Evolutionary conservation across 2,797 vertebrate genomes (phyloP).

Genomic region (Spizella passerina): DNA sequence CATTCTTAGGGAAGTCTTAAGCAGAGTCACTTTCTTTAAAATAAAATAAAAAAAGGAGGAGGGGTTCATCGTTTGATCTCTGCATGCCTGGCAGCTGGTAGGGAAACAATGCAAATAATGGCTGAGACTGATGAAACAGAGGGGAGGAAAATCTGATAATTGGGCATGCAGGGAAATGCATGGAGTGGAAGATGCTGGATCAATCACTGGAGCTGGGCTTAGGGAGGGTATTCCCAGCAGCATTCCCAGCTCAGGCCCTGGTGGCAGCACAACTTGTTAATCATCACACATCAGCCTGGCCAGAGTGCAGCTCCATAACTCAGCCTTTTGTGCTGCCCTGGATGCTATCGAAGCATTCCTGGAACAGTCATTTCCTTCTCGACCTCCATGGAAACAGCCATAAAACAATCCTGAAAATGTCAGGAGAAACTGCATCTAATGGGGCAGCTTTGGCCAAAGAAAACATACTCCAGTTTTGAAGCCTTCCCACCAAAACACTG

Average conservation of each 20-base stretch:
- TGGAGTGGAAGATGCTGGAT: neutral
- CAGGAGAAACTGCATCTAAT: constrained; percentile 74
- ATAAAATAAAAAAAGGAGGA: neutral
- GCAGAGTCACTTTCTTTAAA: neutral
- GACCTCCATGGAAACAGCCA: constrained; percentile 71
- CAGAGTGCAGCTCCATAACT: constrained; percentile 51
- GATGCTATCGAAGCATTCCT: constrained; percentile 73
- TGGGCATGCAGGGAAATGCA: neutral
- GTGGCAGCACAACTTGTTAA: constrained; percentile 69
- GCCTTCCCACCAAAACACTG: constrained; percentile 72
- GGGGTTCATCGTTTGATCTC: neutral
- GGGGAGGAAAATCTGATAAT: constrained; percentile 2
- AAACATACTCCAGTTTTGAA: constrained; percentile 73
- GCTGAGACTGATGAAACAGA: neutral
- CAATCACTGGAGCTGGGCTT: neutral
- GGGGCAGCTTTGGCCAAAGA: constrained; percentile 71
- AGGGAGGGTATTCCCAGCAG: constrained; percentile 30
- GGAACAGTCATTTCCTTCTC: constrained; percentile 76
- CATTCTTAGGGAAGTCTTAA: neutral
- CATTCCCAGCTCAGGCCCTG: constrained; percentile 39
- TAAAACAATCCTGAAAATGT: constrained; percentile 78
- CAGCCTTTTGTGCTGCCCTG: constrained; percentile 49
- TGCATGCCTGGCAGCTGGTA: neutral
- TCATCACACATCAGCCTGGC: constrained; percentile 55
- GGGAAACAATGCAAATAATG: neutral